phyloP scores from a whole-genome alignment of 2,888 invertebrate genomes.

The Azorinus chamasolen region DNA sequence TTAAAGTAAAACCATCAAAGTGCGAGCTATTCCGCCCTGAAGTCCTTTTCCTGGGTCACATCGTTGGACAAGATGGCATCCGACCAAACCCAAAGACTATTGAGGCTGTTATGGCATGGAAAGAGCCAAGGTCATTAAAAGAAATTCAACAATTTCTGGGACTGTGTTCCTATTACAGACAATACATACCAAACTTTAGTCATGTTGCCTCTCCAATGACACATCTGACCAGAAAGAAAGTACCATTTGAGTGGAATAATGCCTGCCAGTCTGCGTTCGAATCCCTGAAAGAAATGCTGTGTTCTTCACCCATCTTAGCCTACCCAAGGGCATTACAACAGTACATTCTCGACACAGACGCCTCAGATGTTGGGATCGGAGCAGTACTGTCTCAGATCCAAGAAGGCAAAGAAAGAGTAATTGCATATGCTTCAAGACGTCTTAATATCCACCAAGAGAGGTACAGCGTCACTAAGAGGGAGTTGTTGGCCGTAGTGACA shows the following conservation, averaged over 20 bases:
- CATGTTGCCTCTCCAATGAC: conserved; percentile 46
- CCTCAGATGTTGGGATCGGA: no score
- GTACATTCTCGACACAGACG: conserved; percentile 32
- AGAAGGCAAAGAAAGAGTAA: conserved; percentile 28
- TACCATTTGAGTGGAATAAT: conserved; percentile 41
- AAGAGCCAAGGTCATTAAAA: no score
- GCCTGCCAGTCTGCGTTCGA: conserved; percentile 37
- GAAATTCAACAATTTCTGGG: no score
- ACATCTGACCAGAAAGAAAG: conserved; percentile 39
- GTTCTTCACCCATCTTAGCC: conserved; percentile 29
- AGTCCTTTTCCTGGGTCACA: no score
- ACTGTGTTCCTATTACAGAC: no score
- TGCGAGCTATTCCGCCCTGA: conserved; percentile 43
- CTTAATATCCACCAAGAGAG: background rate
- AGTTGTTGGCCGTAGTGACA: background rate
- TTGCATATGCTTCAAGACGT: conserved; percentile 21
- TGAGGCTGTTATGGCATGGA: no score
- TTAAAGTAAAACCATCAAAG: conserved; percentile 53
- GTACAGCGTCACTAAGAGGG: conserved; percentile 8
- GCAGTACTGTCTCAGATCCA: conserved; percentile 35
- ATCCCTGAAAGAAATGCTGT: conserved; percentile 10
- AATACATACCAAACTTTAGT: conserved; percentile 49
- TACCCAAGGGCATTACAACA: conserved; percentile 15
- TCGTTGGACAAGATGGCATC: no score
- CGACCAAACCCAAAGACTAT: no score